Evolutionary conservation across 2,888 invertebrate genomes (phyloP).

Genomic region (Bhutanitis thaidina): DNA sequence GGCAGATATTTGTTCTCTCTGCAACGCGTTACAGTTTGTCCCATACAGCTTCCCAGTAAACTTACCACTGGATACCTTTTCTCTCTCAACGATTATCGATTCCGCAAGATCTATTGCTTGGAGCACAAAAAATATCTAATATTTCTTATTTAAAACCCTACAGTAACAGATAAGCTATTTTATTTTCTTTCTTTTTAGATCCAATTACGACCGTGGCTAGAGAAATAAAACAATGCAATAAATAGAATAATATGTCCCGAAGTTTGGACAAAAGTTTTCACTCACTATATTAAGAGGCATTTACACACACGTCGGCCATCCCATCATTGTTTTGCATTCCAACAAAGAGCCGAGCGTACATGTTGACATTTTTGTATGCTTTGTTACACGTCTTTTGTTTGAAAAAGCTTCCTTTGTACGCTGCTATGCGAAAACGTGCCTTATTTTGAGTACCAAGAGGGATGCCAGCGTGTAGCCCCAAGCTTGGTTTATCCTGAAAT

Average conservation of each 20-base stretch:
- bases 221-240: not conserved
- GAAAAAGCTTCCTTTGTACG: conserved; percentile 51
- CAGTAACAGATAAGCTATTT: no score
- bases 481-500: conserved; percentile 8
- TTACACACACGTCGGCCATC: conserved; percentile 18
- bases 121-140: no score
- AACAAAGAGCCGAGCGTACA: conserved; percentile 39
- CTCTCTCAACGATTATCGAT: no score
- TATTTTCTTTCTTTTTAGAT: not conserved
- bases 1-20: no score
- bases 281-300: conserved; percentile 16
- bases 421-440: conserved; percentile 43
- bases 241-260: not conserved
- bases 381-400: conserved; percentile 60
- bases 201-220: not conserved
- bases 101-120: no score
- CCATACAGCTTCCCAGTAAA: no score
- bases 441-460: conserved; percentile 38
- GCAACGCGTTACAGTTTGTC: no score
- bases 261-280: conserved; percentile 11
- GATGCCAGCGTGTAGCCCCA: conserved; percentile 13
- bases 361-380: conserved; percentile 69
- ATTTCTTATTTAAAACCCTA: no score
- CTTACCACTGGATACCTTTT: no score
- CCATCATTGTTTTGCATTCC: conserved; percentile 31